Conservation (phyloP, 2,888 invertebrate genomes). For the Plagodis dolabraria region DNA sequence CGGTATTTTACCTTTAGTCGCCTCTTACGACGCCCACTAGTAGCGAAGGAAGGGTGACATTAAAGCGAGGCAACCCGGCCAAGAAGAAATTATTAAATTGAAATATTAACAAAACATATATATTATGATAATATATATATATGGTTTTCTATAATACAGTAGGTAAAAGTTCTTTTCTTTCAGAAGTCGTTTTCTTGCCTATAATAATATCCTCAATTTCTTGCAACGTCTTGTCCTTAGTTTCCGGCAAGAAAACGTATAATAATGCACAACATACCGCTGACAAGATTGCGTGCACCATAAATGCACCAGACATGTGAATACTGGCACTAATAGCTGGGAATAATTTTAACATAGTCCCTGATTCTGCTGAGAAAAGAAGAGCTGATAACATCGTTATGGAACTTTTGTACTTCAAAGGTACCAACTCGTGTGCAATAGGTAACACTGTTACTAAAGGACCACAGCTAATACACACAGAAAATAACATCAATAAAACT, state of each 20-base stretch:
- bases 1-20: no score
- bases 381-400: slow-evolving; percentile 8
- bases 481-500: slow-evolving; percentile 12
- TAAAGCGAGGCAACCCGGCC: no score
- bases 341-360: slow-evolving; percentile 4
- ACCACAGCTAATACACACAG: slow-evolving; percentile 20
- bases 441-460: slow-evolving; percentile 17
- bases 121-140: no score
- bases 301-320: slow-evolving; percentile 7
- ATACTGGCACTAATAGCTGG: background rate
- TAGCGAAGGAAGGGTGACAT: no score
- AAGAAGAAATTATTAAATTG: no score
- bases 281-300: background rate
- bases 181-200: background rate
- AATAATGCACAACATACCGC: slow-evolving; percentile 1
- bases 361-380: background rate
- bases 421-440: slow-evolving; percentile 15
- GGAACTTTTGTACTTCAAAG: slow-evolving; percentile 16
- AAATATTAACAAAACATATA: no score
- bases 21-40: no score
- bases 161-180: background rate
- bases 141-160: background rate
- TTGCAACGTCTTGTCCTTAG: slow-evolving; percentile 30
- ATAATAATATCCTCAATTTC: slow-evolving; percentile 28
- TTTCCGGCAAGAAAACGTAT: slow-evolving; percentile 17